Base-by-base conservation (phyloP, 1,140 invertebrate species). In the Hylaeus volcanicus region DNA sequence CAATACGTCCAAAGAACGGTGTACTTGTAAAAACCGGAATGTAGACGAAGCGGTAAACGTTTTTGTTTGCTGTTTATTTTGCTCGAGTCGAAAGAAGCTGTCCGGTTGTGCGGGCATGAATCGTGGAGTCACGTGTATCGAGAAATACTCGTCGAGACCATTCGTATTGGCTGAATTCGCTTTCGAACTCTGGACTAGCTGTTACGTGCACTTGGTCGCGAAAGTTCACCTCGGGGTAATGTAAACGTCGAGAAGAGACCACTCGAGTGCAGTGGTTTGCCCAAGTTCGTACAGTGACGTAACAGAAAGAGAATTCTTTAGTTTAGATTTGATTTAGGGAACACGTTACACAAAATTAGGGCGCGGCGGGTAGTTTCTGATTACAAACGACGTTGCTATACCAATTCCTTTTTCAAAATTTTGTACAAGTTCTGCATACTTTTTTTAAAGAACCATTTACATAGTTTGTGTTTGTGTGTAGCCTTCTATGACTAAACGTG, bases 121-220 rank as follows among this genome's bases (percentile, higher is more conserved):
- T 73, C 60, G n/a, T 56, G n/a, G n/a, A 64, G 39, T 48, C 60
- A n/a, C 37, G 77, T 58, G 71, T 48, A 58, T 65, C 71, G 60
- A 0, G 14, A 65, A 66, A 55, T 41, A 51, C 39, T 12, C 26
- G 9, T 26, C 55, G 78, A 80, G 79, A 80, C 73, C 79, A 80
- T 74, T 80, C 79, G 72, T 79, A 74, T 63, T 1, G 64, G 15
- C 12, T 45, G 3, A 12, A 45, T 8, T 8, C n/a, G 15, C 5
- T 11, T 39, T 72, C 4, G n/a, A 3, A 70, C 14, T 56, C 5
- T 5, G 6, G 1, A 26, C 6, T 8, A 5, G 26, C 5, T 60
- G n/a, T 3, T 0, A 4, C n/a, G n/a, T 58, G 5, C 12, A 2
- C 26, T n/a, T 2, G 43, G 5, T 45, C 43, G 43, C 43, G 43